Evolutionary conservation across 2,113 vertebrate genomes (phyloP).

Genomic region (Carassius auratus): DNA sequence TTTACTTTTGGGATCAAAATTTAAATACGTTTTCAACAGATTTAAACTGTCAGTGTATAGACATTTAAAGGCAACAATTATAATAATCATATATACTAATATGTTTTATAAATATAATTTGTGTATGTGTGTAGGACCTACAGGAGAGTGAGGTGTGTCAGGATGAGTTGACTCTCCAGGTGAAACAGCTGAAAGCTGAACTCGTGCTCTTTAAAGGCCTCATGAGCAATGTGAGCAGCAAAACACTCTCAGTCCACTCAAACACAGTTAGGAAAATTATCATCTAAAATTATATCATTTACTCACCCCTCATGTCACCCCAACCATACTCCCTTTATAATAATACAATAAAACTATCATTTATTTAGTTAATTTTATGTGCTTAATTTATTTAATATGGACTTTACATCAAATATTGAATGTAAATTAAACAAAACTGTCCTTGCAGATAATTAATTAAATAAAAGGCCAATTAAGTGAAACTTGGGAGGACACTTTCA

Average conservation of each 20-base stretch:
- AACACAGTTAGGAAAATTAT: neutral
- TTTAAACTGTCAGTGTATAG: neutral
- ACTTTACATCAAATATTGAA: neutral
- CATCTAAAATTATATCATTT: neutral
- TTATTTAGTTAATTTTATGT: too few relatives aligned
- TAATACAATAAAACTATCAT: too few relatives aligned
- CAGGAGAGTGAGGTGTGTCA: slow-evolving; percentile 95
- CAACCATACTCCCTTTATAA: neutral
- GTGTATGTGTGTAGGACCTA: slow-evolving; percentile 78
- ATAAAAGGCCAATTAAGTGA: too few relatives aligned
- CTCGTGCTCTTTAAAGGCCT: slow-evolving; percentile 97
- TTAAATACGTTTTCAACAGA: too few relatives aligned
- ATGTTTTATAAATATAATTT: too few relatives aligned
- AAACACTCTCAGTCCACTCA: neutral
- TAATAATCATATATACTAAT: too few relatives aligned
- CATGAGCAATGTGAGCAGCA: slow-evolving; percentile 92
- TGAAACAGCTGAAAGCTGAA: slow-evolving; percentile 93
- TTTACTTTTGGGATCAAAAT: neutral
- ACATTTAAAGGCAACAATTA: too few relatives aligned
- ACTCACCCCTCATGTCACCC: neutral
- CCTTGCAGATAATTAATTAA: too few relatives aligned
- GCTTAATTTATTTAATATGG: neutral
- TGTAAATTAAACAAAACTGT: neutral
- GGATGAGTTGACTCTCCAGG: slow-evolving; percentile 91
- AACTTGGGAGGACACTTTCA: too few relatives aligned